phyloP scores from a whole-genome alignment of 2,888 invertebrate species.

The Zaprionus bogoriensis region DNA sequence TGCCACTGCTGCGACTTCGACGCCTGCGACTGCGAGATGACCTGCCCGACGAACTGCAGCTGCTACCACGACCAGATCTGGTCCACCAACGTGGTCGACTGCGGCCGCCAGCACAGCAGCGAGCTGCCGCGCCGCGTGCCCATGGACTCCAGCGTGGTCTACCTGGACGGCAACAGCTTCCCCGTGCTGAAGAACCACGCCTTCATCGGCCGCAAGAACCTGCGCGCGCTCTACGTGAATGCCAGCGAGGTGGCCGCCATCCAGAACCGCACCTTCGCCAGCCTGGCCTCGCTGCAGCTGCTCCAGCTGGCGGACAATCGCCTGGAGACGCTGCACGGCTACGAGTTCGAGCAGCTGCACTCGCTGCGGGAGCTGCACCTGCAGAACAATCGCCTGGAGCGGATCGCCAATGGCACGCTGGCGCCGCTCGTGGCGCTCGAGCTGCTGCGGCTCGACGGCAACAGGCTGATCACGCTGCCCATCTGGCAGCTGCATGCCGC shows the following conservation, averaged over 20 bases:
- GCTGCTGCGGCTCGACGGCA: conserved; percentile 92
- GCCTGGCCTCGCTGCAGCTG: conserved; percentile 90
- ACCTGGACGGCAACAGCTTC: conserved; percentile 94
- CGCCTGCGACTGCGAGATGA: conserved; percentile 98
- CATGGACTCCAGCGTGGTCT: conserved; percentile 97
- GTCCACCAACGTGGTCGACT: conserved; percentile 96
- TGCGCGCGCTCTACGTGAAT: conserved; percentile 93
- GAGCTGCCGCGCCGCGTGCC: conserved; percentile 94
- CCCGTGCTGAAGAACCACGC: conserved; percentile 93
- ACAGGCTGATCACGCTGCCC: conserved; percentile 90
- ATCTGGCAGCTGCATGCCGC: conserved; percentile 87
- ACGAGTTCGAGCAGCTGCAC: conserved; percentile 92
- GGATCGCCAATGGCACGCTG: conserved; percentile 92
- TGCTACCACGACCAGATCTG: conserved; percentile 97
- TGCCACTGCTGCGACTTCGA: conserved; percentile 98
- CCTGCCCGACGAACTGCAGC: conserved; percentile 95
- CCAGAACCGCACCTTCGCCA: conserved; percentile 95
- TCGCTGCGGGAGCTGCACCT: conserved; percentile 92
- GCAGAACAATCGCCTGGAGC: conserved; percentile 92
- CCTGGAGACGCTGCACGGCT: conserved; percentile 90
- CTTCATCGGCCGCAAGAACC: conserved; percentile 95
- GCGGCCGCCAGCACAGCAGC: conserved; percentile 90
- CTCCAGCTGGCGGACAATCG: conserved; percentile 94
- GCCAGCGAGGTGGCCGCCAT: conserved; percentile 92
- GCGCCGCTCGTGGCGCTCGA: conserved; percentile 90